Base-by-base conservation (phyloP, 2,888 invertebrate genomes). In the Drosophila sordidula region DNA sequence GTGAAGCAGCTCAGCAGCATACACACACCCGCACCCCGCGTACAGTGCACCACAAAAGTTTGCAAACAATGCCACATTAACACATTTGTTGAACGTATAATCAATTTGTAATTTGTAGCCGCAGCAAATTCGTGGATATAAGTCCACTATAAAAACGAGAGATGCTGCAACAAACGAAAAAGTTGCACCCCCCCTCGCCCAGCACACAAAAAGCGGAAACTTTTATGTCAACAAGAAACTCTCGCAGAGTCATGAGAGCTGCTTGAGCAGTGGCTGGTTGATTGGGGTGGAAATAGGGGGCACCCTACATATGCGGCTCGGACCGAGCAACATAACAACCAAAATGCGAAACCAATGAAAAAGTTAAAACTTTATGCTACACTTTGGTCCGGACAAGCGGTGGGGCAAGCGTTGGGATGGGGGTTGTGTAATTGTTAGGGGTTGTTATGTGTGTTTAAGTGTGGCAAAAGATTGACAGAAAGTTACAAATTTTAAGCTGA, bases 101-200 rank as follows among this genome's bases (percentile, higher is more conserved):
- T 88, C 89, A 89, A 89, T 89, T 89, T 89, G 87, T 88, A 88
- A 89, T 88, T 89, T 89, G 87, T 87, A 84, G 85, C 85, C 87
- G 75, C 87, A 86, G 75, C 84, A 85, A 85, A 85, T 83, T 83
- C 82, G 83, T 85, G 78, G 80, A 80, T 76, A 75, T 70, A 85
- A 74, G 76, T 78, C 70, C 79, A 74, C 66, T 71, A 83, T 73
- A 66, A 67, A 64, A 55, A 52, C 69, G 36, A 54, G 65, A 52
- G 54, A 54, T 32, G 58, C 25, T 54, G 44, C 47, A 58, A 54
- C 57, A 74, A 64, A 65, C 56, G 58, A 44, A 49, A 62, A 70
- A 72, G 70, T 58, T 66, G 39, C 36, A 58, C 51, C 26, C 18
- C 29, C 3, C 11, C 16, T 41, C 22, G 11, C n/a, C n/a, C 41